Conservation (phyloP, 2,888 invertebrate species). For the Pemphredon lugubris region DNA sequence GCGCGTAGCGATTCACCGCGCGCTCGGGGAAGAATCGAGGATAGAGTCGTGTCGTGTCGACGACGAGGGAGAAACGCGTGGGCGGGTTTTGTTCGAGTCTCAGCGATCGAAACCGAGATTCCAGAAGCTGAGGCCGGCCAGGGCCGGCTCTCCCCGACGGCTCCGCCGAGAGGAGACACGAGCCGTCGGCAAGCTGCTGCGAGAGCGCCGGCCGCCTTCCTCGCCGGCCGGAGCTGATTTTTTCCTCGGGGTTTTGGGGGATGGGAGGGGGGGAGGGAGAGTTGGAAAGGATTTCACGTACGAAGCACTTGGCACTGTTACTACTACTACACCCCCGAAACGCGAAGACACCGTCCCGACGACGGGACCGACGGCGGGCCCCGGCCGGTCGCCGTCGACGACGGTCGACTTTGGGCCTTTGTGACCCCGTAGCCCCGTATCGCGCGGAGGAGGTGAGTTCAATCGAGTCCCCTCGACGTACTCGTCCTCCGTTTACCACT, state of each 20-base stretch:
- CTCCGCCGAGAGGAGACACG: conserved; percentile 17
- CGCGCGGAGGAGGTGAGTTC: conserved; percentile 80
- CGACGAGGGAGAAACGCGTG: no score
- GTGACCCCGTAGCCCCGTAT: background rate
- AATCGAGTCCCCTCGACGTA: conserved; percentile 73
- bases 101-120: background rate
- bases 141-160: conserved; percentile 25
- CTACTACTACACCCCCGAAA: conserved; percentile 27
- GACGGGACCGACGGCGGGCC: conserved; percentile 52
- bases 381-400: conserved; percentile 49
- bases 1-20: no score
- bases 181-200: conserved; percentile 39
- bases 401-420: background rate
- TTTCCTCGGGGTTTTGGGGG: no score
- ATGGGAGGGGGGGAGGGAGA: no score
- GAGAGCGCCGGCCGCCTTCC: no score
- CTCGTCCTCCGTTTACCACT: conserved; percentile 43
- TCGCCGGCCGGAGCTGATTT: no score
- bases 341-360: conserved; percentile 50
- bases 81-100: background rate
- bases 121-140: conserved; percentile 1
- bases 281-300: no score
- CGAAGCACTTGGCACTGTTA: conserved; percentile 19
- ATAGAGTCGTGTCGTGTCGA: no score
- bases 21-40: no score